A percentile compares a stretch with the other conserved stretches of the same genome.
These are phyloP conservation scores for Muscicapa adusta DNA, from an alignment of 2,113 vertebrate genomes.

Conservation along the genomic window DNA sequence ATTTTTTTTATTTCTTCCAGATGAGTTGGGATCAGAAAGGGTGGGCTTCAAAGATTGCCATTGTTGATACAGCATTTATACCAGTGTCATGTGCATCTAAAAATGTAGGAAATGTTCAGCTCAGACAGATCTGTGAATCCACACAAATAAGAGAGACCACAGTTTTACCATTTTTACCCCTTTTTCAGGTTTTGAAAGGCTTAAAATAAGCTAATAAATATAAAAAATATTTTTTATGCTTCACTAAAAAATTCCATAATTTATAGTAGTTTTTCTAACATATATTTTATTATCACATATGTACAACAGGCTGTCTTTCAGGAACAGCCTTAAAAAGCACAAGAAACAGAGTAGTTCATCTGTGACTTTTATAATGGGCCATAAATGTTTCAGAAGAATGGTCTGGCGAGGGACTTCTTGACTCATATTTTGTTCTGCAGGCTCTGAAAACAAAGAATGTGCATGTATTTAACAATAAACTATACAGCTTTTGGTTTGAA, in stretches of 20 bases:
- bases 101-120: neutral
- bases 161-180: neutral
- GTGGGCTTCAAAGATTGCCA: neutral
- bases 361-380: constrained; percentile 56
- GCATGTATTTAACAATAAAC: constrained; percentile 31
- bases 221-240: neutral
- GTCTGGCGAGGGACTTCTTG: constrained; percentile 64
- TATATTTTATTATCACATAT: constrained; percentile 30
- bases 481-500: neutral
- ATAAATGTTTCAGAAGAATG: constrained; percentile 68
- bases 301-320: constrained; percentile 19
- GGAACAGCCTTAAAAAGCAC: constrained; percentile 36
- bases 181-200: neutral
- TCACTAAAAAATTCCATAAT: constrained; percentile 7
- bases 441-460: constrained; percentile 70
- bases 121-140: neutral
- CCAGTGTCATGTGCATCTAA: neutral
- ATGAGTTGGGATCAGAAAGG: neutral
- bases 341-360: constrained; percentile 12
- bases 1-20: neutral
- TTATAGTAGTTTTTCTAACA: constrained; percentile 40
- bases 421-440: constrained; percentile 68
- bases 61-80: neutral
- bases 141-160: neutral
- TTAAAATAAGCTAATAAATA: constrained; percentile 27